phyloP scores from a whole-genome alignment of 37 sponge, comb jelly and placozoan species.

The Tethya wilhelma region DNA sequence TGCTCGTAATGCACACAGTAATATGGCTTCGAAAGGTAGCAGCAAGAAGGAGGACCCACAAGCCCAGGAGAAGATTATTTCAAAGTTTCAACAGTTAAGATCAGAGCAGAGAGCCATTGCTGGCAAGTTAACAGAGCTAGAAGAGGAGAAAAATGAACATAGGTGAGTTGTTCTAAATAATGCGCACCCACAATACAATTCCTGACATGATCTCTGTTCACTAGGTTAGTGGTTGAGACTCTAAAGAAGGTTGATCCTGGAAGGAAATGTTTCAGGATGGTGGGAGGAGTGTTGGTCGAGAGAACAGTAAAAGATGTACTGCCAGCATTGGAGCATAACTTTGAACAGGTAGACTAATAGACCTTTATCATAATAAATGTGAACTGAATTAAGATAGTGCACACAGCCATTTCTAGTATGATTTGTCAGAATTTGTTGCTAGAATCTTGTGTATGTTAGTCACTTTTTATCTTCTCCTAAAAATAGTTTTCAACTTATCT shows the following conservation, averaged over 20 bases:
- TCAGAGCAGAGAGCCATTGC: conserved; percentile 87
- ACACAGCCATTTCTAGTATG: background rate
- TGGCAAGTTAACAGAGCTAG: conserved; percentile 89
- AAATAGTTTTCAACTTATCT: background rate
- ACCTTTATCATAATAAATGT: background rate
- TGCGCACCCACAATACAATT: background rate
- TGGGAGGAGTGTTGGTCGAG: conserved; percentile 96
- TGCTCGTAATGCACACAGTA: conserved; percentile 22
- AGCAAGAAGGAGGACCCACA: conserved; percentile 27
- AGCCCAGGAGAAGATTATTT: conserved; percentile 60
- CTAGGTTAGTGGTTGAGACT: conserved; percentile 81
- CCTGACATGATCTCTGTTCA: background rate
- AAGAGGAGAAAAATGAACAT: conserved; percentile 88
- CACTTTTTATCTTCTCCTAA: background rate
- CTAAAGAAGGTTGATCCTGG: conserved; percentile 73
- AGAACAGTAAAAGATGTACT: conserved; percentile 90
- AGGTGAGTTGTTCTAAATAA: conserved; percentile 39
- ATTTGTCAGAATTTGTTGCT: background rate
- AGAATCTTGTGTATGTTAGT: background rate
- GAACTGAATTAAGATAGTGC: background rate
- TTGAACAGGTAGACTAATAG: conserved; percentile 57
- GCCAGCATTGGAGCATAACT: conserved; percentile 80
- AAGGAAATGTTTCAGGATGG: conserved; percentile 87
- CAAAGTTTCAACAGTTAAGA: conserved; percentile 82
- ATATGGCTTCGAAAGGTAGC: conserved; percentile 50